Base-by-base conservation (phyloP, 2,113 vertebrate genomes). In the Scatophagus argus region DNA sequence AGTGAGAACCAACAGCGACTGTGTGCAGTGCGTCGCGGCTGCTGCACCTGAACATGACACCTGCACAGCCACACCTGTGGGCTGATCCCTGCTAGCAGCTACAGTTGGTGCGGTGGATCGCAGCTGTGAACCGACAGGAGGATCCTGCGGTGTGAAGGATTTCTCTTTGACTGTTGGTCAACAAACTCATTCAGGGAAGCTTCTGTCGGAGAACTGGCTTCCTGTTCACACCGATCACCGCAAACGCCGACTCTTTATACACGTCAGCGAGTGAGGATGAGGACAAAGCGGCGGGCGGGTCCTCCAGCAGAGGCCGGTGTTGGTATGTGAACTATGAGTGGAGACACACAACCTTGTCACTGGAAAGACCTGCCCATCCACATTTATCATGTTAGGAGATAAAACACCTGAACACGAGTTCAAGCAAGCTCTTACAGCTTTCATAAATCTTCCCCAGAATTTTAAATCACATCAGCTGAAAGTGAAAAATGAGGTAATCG, bases 291-390 rank as follows among this genome's bases (percentile, higher is more conserved):
- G 29, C 13, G 8, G 3, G 4, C 21, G 29, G 21, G 2, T 16
- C 46, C 47, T 54, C n/a, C 6, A 6, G 49, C 51, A 21, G 19
- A 34, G n/a, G 46, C 13, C 3, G 56, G 14, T 44, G n/a, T 17
- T 14, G 43, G 71, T 67, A 86, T 76, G 71, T 76, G 60, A 86
- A 19, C 19, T 56, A 61, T 67, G 54, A 64, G 61, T 3, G 38
- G 29, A 34, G 7, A 43, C 49, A 39, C n/a, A 34, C 41, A 51
- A 36, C 23, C 19, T 46, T 60, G 61, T 59, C 51, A 41, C 84
- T 46, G 52, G 77, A 74, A 9, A 51, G 23, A 84, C 81, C 60
- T 61, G 81, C 49, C 78, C 7, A 0, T 54, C 68, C 68, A 70
- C 38, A 25, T 23, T 13, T 10, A 25, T 1, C 25, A 6, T 49